These are phyloP conservation scores for Melanophora roralis DNA, from an alignment of 2,888 invertebrate genomes.

Conservation along the genomic window DNA sequence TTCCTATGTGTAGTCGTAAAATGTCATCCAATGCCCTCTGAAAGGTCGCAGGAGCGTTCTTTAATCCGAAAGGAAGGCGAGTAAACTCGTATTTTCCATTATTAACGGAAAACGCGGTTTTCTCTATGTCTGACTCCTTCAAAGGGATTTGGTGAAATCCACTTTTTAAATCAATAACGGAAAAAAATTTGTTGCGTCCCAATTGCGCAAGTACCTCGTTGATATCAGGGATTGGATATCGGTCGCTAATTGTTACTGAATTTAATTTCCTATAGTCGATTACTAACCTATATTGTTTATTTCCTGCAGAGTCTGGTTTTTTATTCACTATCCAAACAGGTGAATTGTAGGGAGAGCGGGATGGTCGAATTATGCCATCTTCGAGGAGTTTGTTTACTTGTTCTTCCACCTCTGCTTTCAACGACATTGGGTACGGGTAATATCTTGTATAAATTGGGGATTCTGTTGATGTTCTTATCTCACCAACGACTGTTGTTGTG, in stretches of 20 bases:
- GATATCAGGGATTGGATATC: constrained; percentile 24
- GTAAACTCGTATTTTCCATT: constrained; percentile 16
- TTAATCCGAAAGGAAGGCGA: neutral
- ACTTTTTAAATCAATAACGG: constrained; percentile 18
- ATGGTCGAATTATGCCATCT: constrained; percentile 6
- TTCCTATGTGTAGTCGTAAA: too few relatives aligned
- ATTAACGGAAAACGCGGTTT: constrained; percentile 19
- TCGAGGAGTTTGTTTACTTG: neutral
- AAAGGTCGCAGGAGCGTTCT: neutral
- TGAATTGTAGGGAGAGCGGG: neutral
- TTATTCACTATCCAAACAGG: constrained; percentile 18
- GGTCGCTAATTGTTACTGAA: neutral
- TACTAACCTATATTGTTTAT: neutral
- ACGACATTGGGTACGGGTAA: constrained; percentile 14
- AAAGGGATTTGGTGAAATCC: constrained; percentile 18
- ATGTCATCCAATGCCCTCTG: neutral
- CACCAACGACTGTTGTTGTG: constrained; percentile 6
- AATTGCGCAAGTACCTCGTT: constrained; percentile 19
- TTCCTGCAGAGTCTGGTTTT: constrained; percentile 14
- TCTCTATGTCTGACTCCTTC: neutral
- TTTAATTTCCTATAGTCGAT: constrained; percentile 17
- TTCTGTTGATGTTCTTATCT: neutral
- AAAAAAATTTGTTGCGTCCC: neutral
- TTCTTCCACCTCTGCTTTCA: constrained; percentile 21
- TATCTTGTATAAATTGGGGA: neutral